Conservation (phyloP, 2,113 vertebrate genomes). For the Poecile atricapillus region DNA sequence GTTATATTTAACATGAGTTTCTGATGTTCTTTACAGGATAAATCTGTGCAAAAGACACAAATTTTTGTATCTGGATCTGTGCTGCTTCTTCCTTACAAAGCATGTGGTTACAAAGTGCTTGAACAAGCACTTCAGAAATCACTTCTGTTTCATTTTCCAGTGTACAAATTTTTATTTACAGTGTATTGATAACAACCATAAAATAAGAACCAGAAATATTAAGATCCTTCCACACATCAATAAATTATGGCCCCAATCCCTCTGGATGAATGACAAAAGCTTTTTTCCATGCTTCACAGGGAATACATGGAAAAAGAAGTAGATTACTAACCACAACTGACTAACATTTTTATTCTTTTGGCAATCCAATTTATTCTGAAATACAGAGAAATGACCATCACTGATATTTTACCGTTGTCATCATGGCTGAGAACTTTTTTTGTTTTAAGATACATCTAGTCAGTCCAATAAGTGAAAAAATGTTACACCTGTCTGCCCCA, state of each 20-base stretch:
- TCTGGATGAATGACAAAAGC: background rate
- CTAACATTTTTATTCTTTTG: background rate
- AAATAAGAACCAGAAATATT: background rate
- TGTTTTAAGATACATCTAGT: background rate
- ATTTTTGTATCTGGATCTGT: background rate
- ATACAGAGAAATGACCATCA: fast-evolving
- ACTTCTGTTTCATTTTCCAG: background rate
- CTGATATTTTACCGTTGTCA: background rate
- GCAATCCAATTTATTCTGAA: background rate
- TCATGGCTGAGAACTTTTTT: background rate
- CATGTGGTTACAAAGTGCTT: too few species aligned
- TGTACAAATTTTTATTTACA: background rate
- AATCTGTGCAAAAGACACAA: background rate
- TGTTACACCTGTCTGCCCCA: fast-evolving
- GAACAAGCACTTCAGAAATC: background rate
- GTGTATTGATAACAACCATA: background rate
- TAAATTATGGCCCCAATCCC: background rate
- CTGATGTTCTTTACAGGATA: background rate
- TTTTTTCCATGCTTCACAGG: background rate
- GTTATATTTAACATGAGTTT: fast-evolving
- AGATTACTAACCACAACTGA: background rate
- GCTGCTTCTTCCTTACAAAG: background rate
- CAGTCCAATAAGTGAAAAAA: background rate
- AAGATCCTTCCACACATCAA: background rate
- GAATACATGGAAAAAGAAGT: background rate